Conservation (phyloP, 2,797 vertebrate species). For the Typhlichthys subterraneus region DNA sequence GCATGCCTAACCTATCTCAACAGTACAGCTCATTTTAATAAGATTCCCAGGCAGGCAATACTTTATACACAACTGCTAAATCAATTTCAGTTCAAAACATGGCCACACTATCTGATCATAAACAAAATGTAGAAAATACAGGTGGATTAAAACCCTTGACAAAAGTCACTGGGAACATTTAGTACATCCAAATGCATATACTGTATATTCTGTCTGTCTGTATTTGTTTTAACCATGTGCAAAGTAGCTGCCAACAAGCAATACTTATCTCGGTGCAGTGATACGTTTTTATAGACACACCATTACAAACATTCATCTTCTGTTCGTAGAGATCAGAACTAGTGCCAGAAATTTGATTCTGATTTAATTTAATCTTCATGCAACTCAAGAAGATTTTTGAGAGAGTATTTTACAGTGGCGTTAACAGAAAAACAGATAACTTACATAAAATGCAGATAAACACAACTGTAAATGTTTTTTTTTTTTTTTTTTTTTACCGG, state of each 20-base stretch:
- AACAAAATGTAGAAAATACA: neutral
- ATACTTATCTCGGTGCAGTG: slow-evolving; percentile 11
- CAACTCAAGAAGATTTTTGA: neutral
- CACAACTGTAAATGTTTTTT: neutral
- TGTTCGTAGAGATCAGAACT: slow-evolving; percentile 11
- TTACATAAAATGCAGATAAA: neutral
- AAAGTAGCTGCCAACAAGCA: slow-evolving; percentile 3
- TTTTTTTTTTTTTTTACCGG: neutral
- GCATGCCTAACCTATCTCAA: too few relatives aligned
- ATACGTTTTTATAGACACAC: slow-evolving; percentile 38
- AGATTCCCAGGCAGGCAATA: neutral
- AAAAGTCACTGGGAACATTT: neutral
- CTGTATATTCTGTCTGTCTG: too few relatives aligned
- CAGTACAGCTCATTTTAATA: neutral
- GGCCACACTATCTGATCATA: neutral
- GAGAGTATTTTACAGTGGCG: neutral
- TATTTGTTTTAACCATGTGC: slow-evolving; percentile 2
- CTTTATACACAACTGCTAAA: too few relatives aligned
- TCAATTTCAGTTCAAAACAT: slow-evolving; percentile 1
- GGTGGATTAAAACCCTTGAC: neutral
- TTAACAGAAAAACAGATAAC: neutral
- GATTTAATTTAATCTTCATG: slow-evolving; percentile 5
- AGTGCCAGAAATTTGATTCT: slow-evolving; percentile 15
- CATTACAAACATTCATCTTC: slow-evolving; percentile 25
- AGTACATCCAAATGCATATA: neutral